Evolutionary conservation across 2,888 invertebrate species (phyloP), one percentile per base, ranked within the genome.

Genomic region (Pandemis heparana): DNA sequence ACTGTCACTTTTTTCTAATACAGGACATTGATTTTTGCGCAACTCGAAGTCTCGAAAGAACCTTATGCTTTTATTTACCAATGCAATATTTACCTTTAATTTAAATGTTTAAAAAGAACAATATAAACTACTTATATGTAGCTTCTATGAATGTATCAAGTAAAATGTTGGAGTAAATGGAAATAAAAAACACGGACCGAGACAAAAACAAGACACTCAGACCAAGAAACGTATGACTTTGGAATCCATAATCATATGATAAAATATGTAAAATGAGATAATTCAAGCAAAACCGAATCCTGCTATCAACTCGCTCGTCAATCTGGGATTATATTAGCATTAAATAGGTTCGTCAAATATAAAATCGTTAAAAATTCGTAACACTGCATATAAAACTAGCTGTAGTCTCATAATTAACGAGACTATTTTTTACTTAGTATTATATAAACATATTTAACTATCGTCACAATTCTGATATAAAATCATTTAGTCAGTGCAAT

Each of bases 361-460:
- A 70, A 70, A 61, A 66, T 61, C 16, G 59, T 56, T 66, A 65
- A 70, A 66, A 70, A 70, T 74, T 69, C 16, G 65, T 70, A 74
- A 69, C 69, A 70, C 74, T 66, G 70, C 60, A 66, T 67, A 74
- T 75, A 70, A 73, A 73, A 73, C 64, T 64, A 73, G 59, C 67
- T 64, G 48, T 63, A 69, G 63, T 67, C 63, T 68, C 73, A 39
- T 67, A 32, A 68, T 39, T 32, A 73, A 64, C 48, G 64, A 73
- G 56, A 73, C 32, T 60, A 41, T 68, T 69, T 5, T 73, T 69
- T 69, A 69, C 69, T 64, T 48, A 48, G 18, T 60, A 65, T 60
- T 41, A 46, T n/a, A 5, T 60, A 38, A 38, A 60, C 59, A 73
- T 48, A 69, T 64, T 41, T 59, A 73, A 56, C 39, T 71, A 73